Conservation (phyloP, 2,797 vertebrate species). For the Poecilia velifera region DNA sequence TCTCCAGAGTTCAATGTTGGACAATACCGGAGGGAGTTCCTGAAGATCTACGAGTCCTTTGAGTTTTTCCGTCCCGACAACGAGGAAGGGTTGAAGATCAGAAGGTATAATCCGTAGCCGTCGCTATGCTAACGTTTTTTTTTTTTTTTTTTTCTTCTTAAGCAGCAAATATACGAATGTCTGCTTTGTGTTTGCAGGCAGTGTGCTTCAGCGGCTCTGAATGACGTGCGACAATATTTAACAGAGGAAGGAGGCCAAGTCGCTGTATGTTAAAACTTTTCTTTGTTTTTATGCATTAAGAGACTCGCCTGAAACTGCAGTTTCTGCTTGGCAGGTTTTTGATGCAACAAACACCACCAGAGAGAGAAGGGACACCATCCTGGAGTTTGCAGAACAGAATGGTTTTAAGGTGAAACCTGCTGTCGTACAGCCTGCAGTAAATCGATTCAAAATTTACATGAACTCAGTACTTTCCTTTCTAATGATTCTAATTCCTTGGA, state of each 20-base stretch:
- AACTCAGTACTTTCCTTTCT: no score
- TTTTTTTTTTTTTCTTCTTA: neutral
- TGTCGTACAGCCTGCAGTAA: neutral
- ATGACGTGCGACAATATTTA: constrained; percentile 92
- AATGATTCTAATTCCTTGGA: no score
- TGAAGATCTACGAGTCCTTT: constrained; percentile 98
- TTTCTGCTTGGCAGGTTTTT: constrained; percentile 85
- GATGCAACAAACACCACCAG: constrained; percentile 98
- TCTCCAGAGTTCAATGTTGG: constrained; percentile 97
- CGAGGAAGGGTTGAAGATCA: constrained; percentile 94
- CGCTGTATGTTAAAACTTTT: constrained; percentile 79
- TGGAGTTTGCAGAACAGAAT: constrained; percentile 94
- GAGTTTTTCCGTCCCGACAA: constrained; percentile 98
- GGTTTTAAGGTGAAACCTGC: constrained; percentile 89
- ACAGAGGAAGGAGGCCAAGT: constrained; percentile 93
- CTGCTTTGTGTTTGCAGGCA: constrained; percentile 78
- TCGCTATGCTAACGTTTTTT: neutral
- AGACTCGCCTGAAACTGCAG: neutral
- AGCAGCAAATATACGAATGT: neutral
- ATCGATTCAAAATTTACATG: neutral
- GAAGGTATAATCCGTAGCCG: constrained; percentile 82
- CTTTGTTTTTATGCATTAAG: neutral
- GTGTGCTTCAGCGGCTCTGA: constrained; percentile 92
- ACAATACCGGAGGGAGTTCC: constrained; percentile 92
- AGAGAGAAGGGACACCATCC: constrained; percentile 93